phyloP scores from a whole-genome alignment of 2,888 invertebrate genomes.

The Ypsolopha scabrella region DNA sequence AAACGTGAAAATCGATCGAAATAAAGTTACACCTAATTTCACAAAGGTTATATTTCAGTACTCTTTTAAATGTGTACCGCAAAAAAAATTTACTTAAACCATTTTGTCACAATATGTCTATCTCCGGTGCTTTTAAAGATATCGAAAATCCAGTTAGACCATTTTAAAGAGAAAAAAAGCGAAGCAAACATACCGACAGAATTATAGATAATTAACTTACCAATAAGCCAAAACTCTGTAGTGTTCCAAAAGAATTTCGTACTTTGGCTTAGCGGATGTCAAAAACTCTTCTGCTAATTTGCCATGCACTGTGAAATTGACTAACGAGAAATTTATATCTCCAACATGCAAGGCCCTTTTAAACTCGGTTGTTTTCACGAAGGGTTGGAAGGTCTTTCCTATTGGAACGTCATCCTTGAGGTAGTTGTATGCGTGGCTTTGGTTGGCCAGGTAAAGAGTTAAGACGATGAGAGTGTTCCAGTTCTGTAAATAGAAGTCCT shows the following conservation, averaged over 20 bases:
- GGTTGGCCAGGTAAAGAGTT: conserved; percentile 32
- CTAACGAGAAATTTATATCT: conserved; percentile 29
- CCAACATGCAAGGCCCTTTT: conserved; percentile 52
- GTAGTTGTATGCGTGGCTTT: conserved; percentile 52
- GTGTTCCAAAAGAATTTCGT: conserved; percentile 41
- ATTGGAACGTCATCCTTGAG: conserved; percentile 27
- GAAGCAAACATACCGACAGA: too few relatives aligned
- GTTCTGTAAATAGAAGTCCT: conserved; percentile 32
- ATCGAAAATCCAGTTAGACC: too few relatives aligned
- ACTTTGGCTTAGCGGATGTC: conserved; percentile 31
- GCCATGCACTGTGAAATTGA: conserved; percentile 42
- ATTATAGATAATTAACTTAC: conserved; percentile 13
- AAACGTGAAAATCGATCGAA: too few relatives aligned
- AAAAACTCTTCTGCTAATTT: conserved; percentile 42
- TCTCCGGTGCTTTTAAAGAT: too few relatives aligned
- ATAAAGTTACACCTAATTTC: too few relatives aligned
- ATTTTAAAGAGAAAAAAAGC: too few relatives aligned
- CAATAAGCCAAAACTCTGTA: conserved; percentile 48
- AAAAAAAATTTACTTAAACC: too few relatives aligned
- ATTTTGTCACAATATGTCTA: too few relatives aligned
- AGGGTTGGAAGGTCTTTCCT: conserved; percentile 16
- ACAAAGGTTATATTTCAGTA: too few relatives aligned
- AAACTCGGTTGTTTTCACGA: conserved; percentile 28
- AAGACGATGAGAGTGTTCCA: conserved; percentile 34
- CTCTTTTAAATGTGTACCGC: too few relatives aligned